Evolutionary conservation across 2,113 vertebrate genomes (phyloP).

Genomic region (Heteronetta atricapilla): DNA sequence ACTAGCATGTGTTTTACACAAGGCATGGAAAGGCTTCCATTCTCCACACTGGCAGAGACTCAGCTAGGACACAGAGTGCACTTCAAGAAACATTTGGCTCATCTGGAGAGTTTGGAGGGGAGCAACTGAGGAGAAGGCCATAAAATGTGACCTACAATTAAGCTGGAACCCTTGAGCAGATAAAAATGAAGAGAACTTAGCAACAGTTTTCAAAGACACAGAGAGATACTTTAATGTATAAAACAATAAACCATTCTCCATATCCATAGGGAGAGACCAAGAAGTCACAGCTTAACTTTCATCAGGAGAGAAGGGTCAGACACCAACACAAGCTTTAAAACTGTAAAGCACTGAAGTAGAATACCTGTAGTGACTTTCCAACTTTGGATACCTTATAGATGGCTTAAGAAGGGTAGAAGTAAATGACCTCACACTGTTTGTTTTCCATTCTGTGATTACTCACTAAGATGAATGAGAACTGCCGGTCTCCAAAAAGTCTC

Average conservation of each 20-base stretch:
- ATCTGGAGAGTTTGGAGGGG: not conserved
- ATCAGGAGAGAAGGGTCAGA: not conserved
- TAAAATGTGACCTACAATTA: not conserved
- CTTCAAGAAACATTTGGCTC: not conserved
- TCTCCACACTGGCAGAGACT: not conserved
- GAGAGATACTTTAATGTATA: not conserved
- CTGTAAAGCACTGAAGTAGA: not conserved
- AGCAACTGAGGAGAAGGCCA: not conserved
- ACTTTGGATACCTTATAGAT: not conserved
- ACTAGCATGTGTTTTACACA: rapidly evolving
- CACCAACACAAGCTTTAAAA: not conserved
- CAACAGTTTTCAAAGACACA: not conserved
- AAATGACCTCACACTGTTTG: not conserved
- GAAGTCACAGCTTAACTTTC: not conserved
- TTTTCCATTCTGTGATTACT: not conserved
- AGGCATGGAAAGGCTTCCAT: not conserved
- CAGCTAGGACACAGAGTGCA: not conserved
- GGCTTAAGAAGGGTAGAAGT: not conserved
- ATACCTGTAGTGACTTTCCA: not conserved
- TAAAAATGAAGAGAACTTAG: not conserved
- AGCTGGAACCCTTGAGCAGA: not conserved
- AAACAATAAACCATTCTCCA: not conserved
- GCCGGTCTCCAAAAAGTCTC: not conserved
- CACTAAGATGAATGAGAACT: not conserved
- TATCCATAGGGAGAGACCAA: not conserved